Conservation (phyloP, 1,140 invertebrate genomes). For the Pseudomyrmex sp. region DNA sequence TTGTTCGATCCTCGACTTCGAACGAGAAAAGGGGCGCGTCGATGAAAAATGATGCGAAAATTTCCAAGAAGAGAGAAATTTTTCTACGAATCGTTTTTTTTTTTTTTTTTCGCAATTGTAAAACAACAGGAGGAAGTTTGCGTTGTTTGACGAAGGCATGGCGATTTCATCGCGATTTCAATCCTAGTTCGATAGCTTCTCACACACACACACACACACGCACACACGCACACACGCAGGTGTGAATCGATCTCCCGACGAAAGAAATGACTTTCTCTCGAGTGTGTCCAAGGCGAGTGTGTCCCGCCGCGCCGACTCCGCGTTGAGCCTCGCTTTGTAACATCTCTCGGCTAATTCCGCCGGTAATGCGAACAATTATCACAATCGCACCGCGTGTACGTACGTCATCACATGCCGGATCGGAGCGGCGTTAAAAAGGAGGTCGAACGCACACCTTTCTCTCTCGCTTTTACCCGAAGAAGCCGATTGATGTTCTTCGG, state of each 20-base stretch:
- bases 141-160: neutral
- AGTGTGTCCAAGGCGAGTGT: slow-evolving; percentile 60
- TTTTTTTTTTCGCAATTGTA: neutral
- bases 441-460: slow-evolving; percentile 79
- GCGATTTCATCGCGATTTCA: neutral
- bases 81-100: neutral
- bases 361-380: slow-evolving; percentile 80
- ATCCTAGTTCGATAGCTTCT: slow-evolving; percentile 3
- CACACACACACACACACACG: neutral
- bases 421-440: slow-evolving; percentile 72
- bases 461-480: slow-evolving; percentile 51
- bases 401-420: slow-evolving; percentile 55
- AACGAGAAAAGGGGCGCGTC: neutral
- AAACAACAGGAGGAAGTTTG: neutral
- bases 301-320: slow-evolving; percentile 51
- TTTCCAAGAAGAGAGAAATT: neutral
- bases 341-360: slow-evolving; percentile 74
- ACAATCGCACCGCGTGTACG: slow-evolving; percentile 66
- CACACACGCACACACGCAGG: neutral
- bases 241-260: slow-evolving; percentile 32
- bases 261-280: slow-evolving; percentile 78
- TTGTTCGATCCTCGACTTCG: too few species aligned
- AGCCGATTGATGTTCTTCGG: slow-evolving; percentile 23
- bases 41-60: neutral
- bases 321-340: slow-evolving; percentile 74